These are phyloP conservation scores for Potamilus streckersoni DNA, from an alignment of 1,140 invertebrate species.

Conservation along the genomic window DNA sequence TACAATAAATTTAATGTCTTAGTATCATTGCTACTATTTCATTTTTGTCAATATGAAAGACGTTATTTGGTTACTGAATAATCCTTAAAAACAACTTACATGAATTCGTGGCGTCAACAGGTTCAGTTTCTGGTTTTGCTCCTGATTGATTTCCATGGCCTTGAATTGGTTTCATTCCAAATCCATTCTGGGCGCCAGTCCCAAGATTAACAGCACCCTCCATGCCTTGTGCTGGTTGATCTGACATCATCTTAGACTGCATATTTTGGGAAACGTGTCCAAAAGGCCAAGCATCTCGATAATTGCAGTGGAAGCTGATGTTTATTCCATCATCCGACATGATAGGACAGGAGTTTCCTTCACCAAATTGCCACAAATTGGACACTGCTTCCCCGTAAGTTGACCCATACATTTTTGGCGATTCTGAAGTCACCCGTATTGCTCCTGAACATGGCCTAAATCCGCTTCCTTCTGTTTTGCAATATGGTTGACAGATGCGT, in stretches of 20 bases:
- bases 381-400: slow-evolving; percentile 48
- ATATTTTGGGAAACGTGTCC: not conserved
- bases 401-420: slow-evolving; percentile 40
- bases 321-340: slow-evolving; percentile 37
- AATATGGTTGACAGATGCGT: slow-evolving; percentile 52
- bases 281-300: slow-evolving; percentile 26
- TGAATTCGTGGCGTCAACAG: no score
- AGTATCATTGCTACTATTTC: no score
- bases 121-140: no score
- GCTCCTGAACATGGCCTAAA: slow-evolving; percentile 49
- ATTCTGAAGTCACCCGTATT: slow-evolving; percentile 38
- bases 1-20: no score
- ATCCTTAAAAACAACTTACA: no score
- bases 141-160: not conserved
- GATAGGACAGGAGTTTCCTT: slow-evolving; percentile 35
- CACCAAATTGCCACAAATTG: slow-evolving; percentile 50
- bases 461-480: slow-evolving; percentile 32
- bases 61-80: no score
- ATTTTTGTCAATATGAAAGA: no score
- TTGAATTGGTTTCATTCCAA: not conserved
- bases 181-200: not conserved
- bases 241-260: not conserved
- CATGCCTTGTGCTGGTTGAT: not conserved
- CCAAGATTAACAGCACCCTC: not conserved
- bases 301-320: slow-evolving; percentile 45